Percentiles rank a stretch among this genome's conserved stretches.
These are phyloP conservation scores for Helicorthomorpha holstii DNA, from an alignment of 1,140 invertebrate genomes.

Conservation along the genomic window DNA sequence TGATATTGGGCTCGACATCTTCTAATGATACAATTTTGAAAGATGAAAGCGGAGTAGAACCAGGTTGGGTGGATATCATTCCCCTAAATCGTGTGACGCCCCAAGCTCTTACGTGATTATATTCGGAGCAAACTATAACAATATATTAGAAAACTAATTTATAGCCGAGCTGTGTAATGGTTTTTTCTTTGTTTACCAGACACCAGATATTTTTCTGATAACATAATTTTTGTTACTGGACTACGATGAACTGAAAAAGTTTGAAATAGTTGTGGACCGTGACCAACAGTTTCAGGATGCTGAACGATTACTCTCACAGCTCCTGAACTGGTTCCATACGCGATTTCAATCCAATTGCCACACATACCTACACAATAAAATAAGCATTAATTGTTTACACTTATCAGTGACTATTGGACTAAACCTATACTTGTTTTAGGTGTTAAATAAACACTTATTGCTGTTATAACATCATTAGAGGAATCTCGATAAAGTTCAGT, in stretches of 20 bases:
- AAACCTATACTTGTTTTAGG: constrained; percentile 77
- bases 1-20: constrained; percentile 55
- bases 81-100: constrained; percentile 80
- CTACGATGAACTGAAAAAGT: constrained; percentile 95
- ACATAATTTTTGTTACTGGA: constrained; percentile 82
- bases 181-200: constrained; percentile 32
- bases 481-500: constrained; percentile 93
- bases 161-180: not conserved
- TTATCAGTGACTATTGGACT: not conserved
- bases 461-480: constrained; percentile 84
- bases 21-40: constrained; percentile 91
- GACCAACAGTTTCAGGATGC: constrained; percentile 94
- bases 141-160: not conserved
- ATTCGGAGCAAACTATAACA: constrained; percentile 71
- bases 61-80: constrained; percentile 94
- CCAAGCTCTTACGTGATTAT: constrained; percentile 96
- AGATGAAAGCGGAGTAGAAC: constrained; percentile 85
- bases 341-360: constrained; percentile 98
- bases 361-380: constrained; percentile 50
- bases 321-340: constrained; percentile 90
- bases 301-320: constrained; percentile 93
- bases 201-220: constrained; percentile 92
- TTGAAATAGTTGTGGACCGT: constrained; percentile 92
- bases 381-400: constrained; percentile 13
- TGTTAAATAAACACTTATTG: constrained; percentile 95